These are phyloP conservation scores for Rhopalosiphum padi DNA, from an alignment of 1,140 invertebrate genomes.

Conservation along the genomic window DNA sequence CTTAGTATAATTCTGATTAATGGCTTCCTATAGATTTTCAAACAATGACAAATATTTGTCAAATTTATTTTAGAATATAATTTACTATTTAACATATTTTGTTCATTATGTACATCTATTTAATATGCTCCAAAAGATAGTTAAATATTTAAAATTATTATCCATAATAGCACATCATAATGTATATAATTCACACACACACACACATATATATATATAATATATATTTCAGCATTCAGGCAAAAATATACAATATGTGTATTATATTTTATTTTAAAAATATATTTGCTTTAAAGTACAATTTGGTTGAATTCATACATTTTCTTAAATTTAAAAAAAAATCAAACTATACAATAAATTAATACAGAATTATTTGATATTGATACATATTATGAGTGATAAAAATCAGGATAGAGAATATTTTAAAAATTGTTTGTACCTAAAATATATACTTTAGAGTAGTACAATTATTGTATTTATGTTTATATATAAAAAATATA, in stretches of 20 bases:
- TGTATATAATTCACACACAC: too few relatives aligned
- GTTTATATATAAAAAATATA: too few relatives aligned
- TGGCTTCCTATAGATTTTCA: neutral
- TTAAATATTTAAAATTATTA: neutral
- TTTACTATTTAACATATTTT: neutral
- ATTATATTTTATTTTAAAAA: neutral
- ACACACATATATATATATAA: too few relatives aligned
- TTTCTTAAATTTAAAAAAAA: neutral
- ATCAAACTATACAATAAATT: neutral
- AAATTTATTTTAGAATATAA: neutral
- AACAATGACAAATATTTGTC: constrained; percentile 11
- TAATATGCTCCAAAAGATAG: neutral
- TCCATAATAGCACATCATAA: neutral
- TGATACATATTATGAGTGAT: too few relatives aligned
- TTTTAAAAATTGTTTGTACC: too few relatives aligned
- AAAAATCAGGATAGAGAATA: too few relatives aligned
- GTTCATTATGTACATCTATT: neutral
- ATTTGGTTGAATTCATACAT: too few relatives aligned
- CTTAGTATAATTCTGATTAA: neutral
- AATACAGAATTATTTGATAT: too few relatives aligned
- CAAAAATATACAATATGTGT: neutral
- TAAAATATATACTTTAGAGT: too few relatives aligned
- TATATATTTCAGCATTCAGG: neutral
- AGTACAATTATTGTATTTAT: too few relatives aligned
- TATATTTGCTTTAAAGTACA: too few relatives aligned